Evolutionary conservation across 2,797 vertebrate genomes (phyloP).

Genomic region (Gymnothorax reevesii): DNA sequence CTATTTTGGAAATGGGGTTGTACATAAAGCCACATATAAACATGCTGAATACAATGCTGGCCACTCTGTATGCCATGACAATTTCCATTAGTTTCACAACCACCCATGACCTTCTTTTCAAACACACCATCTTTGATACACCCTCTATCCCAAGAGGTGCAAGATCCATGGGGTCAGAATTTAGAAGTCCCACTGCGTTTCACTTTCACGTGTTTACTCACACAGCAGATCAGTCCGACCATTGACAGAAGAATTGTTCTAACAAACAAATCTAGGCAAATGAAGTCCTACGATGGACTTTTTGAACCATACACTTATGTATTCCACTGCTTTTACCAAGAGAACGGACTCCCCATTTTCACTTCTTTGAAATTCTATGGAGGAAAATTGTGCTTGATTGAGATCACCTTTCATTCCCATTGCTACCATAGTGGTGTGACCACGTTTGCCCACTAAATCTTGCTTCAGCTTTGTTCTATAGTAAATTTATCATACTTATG

Average conservation of each 20-base stretch:
- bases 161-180: no score
- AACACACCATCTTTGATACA: neutral
- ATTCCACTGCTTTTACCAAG: neutral
- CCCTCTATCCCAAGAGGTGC: neutral
- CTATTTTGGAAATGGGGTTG: no score
- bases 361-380: neutral
- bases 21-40: no score
- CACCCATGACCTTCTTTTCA: neutral
- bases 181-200: no score
- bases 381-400: neutral
- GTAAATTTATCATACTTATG: neutral
- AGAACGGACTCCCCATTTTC: neutral
- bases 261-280: no score
- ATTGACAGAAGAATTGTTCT: no score
- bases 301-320: no score
- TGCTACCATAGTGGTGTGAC: neutral
- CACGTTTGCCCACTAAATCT: neutral
- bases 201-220: no score
- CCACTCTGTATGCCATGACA: neutral
- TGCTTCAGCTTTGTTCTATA: neutral
- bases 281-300: no score
- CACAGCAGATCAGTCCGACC: no score
- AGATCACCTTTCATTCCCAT: neutral
- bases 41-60: neutral
- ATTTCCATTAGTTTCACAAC: neutral